phyloP scores from a whole-genome alignment of 2,797 vertebrate species.

The Chelonia mydas region DNA sequence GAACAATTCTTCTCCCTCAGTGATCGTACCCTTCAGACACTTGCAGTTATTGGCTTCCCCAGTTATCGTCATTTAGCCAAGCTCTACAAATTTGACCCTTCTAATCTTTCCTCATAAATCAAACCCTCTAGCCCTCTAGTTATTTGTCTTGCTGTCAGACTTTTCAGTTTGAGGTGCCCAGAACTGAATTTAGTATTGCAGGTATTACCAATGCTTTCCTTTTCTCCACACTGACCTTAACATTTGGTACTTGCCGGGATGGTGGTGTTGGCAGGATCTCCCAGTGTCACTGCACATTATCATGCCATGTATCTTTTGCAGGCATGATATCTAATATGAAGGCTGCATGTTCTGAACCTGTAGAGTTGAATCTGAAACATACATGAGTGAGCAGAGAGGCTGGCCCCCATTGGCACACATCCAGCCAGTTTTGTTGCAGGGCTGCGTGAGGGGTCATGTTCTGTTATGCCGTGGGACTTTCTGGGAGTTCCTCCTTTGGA shows the following conservation, averaged over 20 bases:
- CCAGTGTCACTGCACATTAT: fast-evolving
- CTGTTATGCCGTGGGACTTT: background rate
- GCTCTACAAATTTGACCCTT: background rate
- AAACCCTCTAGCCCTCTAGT: background rate
- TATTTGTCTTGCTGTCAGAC: background rate
- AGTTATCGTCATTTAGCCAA: background rate
- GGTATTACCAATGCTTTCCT: background rate
- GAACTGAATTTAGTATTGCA: background rate
- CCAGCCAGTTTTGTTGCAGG: background rate
- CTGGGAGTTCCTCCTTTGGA: background rate
- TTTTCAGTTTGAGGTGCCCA: background rate
- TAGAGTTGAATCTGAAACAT: fast-evolving
- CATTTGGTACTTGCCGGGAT: fast-evolving
- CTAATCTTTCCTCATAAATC: background rate
- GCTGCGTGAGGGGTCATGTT: fast-evolving
- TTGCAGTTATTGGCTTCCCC: background rate
- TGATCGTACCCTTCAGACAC: background rate
- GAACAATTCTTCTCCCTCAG: background rate
- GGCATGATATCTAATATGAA: background rate
- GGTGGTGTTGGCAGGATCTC: background rate
- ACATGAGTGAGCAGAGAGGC: background rate
- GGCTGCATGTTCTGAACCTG: fast-evolving
- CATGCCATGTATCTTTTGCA: background rate
- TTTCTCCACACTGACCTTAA: background rate
- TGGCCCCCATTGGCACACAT: background rate